These are phyloP conservation scores for Corythaixoides concolor DNA, from an alignment of 2,113 vertebrate species.

Conservation along the genomic window DNA sequence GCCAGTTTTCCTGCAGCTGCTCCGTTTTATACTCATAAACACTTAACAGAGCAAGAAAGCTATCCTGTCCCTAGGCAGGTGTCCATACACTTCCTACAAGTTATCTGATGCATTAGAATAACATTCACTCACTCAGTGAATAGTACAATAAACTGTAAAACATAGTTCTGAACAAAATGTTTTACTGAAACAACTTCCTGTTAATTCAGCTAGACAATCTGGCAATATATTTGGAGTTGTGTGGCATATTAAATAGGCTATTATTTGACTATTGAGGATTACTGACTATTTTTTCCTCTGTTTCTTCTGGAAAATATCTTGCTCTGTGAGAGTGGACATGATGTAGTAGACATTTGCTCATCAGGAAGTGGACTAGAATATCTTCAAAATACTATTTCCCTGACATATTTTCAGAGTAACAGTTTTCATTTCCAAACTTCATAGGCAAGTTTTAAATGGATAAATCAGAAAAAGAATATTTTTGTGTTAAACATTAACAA, in stretches of 20 bases:
- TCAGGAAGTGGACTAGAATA: background rate
- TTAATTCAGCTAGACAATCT: background rate
- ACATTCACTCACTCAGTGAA: background rate
- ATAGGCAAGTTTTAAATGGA: background rate
- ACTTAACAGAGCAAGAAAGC: background rate
- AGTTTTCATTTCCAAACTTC: background rate
- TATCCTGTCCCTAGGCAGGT: background rate
- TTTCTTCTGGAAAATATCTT: background rate
- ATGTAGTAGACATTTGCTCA: background rate
- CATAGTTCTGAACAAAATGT: background rate
- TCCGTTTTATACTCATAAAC: background rate
- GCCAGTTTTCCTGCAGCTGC: background rate
- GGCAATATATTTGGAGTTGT: background rate
- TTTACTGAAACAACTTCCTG: background rate
- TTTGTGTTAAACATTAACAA: background rate
- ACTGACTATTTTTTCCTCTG: fast-evolving
- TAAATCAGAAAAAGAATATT: background rate
- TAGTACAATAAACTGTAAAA: background rate
- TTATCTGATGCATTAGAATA: background rate
- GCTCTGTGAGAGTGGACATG: background rate
- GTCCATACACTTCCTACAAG: background rate
- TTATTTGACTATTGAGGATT: background rate
- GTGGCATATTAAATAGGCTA: background rate
- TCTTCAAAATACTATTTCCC: background rate
- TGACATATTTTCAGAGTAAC: background rate